phyloP scores from a whole-genome alignment of 1,140 invertebrate species.

The Octopus sinensis region DNA sequence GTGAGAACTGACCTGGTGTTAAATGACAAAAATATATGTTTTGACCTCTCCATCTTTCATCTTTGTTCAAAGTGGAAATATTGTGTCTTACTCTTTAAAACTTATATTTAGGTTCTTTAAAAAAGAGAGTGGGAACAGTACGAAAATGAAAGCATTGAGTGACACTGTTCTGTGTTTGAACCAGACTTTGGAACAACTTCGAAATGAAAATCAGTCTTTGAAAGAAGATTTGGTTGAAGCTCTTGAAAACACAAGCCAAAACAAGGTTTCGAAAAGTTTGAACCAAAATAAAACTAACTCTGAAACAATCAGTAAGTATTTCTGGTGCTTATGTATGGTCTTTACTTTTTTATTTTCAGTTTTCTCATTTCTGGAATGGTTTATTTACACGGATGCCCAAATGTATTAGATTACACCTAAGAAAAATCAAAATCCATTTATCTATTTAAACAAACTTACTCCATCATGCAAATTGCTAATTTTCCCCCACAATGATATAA shows the following conservation, averaged over 20 bases:
- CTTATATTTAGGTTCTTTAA: background rate
- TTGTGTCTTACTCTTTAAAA: background rate
- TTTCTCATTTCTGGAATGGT: background rate
- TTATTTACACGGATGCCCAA: too few species aligned
- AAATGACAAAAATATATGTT: background rate
- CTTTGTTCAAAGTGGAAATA: background rate
- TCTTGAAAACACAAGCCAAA: conserved; percentile 33
- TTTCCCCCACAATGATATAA: too few species aligned
- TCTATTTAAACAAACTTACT: too few species aligned
- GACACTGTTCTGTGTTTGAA: conserved; percentile 52
- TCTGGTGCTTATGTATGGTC: background rate
- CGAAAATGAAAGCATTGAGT: conserved; percentile 51
- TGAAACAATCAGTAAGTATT: background rate
- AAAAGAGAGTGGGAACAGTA: background rate
- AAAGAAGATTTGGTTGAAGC: conserved; percentile 50
- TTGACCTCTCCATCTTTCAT: background rate
- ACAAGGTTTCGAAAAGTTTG: background rate
- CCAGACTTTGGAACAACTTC: conserved; percentile 47
- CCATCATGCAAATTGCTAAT: too few species aligned
- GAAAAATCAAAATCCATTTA: too few species aligned
- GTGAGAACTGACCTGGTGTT: background rate
- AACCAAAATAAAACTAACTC: background rate
- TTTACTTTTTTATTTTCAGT: too few species aligned
- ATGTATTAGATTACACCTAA: too few species aligned
- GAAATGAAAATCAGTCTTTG: conserved; percentile 48